Percentiles rank a stretch among this genome's conserved stretches.
phyloP scores from a whole-genome alignment of 2,113 vertebrate species.

The Crotalus tigris region DNA sequence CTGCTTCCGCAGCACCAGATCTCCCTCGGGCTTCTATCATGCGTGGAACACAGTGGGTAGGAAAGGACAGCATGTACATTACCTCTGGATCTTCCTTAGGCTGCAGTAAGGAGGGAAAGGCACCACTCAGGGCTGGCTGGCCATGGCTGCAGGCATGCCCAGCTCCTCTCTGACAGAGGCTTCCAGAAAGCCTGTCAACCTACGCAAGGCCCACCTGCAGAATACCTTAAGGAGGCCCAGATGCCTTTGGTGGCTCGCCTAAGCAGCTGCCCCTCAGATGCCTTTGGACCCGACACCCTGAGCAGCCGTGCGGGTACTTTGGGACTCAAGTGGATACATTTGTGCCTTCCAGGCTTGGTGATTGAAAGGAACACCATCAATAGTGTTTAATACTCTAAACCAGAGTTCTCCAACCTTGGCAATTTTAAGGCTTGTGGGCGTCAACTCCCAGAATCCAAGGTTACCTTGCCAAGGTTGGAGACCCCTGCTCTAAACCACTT shows the following conservation, averaged over 20 bases:
- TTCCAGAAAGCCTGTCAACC: background rate
- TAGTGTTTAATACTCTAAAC: background rate
- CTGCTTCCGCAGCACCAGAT: background rate
- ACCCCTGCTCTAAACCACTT: background rate
- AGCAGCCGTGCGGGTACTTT: background rate
- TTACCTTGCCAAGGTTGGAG: background rate
- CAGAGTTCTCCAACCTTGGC: background rate
- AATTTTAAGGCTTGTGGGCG: background rate
- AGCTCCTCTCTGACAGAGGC: too few species aligned
- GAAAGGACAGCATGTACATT: conserved; percentile 24
- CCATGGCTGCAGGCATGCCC: background rate
- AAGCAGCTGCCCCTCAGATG: background rate
- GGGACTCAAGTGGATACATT: background rate
- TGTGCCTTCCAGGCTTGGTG: background rate
- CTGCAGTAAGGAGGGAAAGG: conserved; percentile 49
- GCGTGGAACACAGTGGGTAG: conserved; percentile 15
- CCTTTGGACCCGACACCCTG: background rate
- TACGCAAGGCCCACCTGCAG: background rate
- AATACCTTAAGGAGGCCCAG: background rate
- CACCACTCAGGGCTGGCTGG: conserved; percentile 41
- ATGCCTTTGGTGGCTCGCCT: background rate
- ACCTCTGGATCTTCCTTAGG: conserved; percentile 62
- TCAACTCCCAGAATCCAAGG: background rate
- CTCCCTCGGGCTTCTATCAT: conserved; percentile 15
- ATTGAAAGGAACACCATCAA: background rate